Evolutionary conservation across 2,888 invertebrate species (phyloP).

Genomic region (Agonum fuliginosum): DNA sequence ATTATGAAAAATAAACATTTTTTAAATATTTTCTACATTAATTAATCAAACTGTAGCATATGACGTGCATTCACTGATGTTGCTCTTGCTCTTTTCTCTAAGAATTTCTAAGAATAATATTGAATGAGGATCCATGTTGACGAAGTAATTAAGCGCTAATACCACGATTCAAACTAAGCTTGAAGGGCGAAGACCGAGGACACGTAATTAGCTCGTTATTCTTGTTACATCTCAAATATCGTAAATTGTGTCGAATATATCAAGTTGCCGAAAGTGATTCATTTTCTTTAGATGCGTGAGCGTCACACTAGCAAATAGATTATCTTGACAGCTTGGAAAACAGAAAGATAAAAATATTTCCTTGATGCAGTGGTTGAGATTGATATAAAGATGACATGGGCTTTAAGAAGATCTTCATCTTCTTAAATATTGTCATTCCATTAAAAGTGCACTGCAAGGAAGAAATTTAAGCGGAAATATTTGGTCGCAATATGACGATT

Average conservation of each 20-base stretch:
- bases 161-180: neutral
- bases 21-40: no score
- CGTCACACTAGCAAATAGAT: slow-evolving; percentile 2
- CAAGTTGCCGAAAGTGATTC: slow-evolving; percentile 31
- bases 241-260: slow-evolving; percentile 6
- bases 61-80: no score
- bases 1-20: no score
- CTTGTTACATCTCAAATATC: slow-evolving; percentile 7
- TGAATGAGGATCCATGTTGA: neutral
- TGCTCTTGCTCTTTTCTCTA: neutral
- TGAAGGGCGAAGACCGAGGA: neutral
- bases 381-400: no score
- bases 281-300: slow-evolving; percentile 2
- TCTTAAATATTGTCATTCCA: no score
- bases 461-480: no score
- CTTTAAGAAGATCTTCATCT: no score
- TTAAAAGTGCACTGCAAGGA: no score
- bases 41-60: no score
- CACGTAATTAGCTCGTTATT: slow-evolving; percentile 5
- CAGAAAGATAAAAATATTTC: neutral
- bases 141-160: slow-evolving; percentile 12
- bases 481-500: no score
- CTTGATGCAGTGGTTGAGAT: no score
- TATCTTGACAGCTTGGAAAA: slow-evolving; percentile 8
- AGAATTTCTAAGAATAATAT: slow-evolving; percentile 9